phyloP scores from a whole-genome alignment of 2,113 vertebrate genomes.

The Syngnathus typhle region DNA sequence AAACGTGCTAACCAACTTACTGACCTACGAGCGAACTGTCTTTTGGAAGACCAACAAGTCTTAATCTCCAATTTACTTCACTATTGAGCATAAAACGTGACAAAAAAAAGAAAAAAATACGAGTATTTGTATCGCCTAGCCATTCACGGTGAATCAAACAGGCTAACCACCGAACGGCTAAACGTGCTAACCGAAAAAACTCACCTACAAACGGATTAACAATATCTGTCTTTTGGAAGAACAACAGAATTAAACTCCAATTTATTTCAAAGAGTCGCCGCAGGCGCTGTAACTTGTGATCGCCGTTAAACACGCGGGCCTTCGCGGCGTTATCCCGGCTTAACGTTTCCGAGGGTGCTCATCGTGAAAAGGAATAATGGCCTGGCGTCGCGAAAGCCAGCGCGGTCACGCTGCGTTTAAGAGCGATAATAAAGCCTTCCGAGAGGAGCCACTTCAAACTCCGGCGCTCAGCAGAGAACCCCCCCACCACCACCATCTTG shows the following conservation, averaged over 20 bases:
- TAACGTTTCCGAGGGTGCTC: constrained; percentile 19
- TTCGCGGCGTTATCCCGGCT: constrained; percentile 29
- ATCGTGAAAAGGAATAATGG: constrained; percentile 38
- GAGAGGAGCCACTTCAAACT: constrained; percentile 10
- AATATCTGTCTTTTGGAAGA: background rate
- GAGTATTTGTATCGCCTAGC: background rate
- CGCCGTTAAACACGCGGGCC: background rate
- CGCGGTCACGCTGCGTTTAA: constrained; percentile 34
- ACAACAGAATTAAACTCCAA: background rate
- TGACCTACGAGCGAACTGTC: background rate
- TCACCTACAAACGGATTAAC: background rate
- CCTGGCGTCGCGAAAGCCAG: constrained; percentile 5
- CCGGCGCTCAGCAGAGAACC: too few species aligned
- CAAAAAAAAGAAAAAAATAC: background rate
- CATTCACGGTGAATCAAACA: too few species aligned
- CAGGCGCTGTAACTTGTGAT: background rate
- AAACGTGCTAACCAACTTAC: background rate
- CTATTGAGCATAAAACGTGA: background rate
- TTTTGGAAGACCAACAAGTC: background rate
- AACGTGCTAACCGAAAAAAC: background rate
- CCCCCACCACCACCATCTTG: too few species aligned
- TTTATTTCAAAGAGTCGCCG: background rate
- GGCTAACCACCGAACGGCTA: background rate
- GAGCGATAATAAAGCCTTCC: constrained; percentile 23
- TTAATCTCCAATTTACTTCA: background rate